Percentiles rank a stretch among this genome's conserved stretches.
phyloP scores from a whole-genome alignment of 2,797 vertebrate genomes.

The Microctenopoma stevenorrisi region DNA sequence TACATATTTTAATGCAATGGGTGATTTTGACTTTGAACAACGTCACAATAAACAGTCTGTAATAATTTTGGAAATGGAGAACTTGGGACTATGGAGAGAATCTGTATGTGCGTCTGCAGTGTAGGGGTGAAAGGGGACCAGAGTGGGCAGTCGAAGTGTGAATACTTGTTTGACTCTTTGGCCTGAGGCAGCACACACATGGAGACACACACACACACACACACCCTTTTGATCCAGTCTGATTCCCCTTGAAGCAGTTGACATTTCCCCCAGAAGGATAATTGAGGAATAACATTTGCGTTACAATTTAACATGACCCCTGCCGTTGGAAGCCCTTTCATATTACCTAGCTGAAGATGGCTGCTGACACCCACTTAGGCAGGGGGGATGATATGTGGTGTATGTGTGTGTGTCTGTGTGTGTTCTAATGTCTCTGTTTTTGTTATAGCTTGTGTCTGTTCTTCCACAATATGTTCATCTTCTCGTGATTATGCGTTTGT shows the following conservation, averaged over 20 bases:
- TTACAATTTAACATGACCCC: constrained; percentile 96
- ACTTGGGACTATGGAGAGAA: constrained; percentile 4
- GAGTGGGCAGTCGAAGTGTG: constrained; percentile 44
- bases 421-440: not conserved
- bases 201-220: constrained; percentile 46
- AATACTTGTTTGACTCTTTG: constrained; percentile 57
- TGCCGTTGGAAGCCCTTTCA: constrained; percentile 93
- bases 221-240: constrained; percentile 56
- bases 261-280: constrained; percentile 96
- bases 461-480: constrained; percentile 15
- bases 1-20: constrained; percentile 29
- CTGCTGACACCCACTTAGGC: constrained; percentile 87
- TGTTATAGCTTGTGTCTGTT: constrained; percentile 1
- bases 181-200: constrained; percentile 57
- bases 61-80: constrained; percentile 31
- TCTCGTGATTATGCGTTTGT: constrained; percentile 6
- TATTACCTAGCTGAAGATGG: constrained; percentile 90
- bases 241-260: constrained; percentile 90
- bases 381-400: constrained; percentile 45
- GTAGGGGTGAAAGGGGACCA: constrained; percentile 17
- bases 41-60: constrained; percentile 12
- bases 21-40: constrained; percentile 38
- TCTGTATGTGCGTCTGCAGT: constrained; percentile 11
- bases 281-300: constrained; percentile 98
- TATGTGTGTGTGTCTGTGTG: constrained; percentile 17